These are phyloP conservation scores for Lasioglossum vierecki DNA, from an alignment of 2,888 invertebrate species.

Conservation along the genomic window DNA sequence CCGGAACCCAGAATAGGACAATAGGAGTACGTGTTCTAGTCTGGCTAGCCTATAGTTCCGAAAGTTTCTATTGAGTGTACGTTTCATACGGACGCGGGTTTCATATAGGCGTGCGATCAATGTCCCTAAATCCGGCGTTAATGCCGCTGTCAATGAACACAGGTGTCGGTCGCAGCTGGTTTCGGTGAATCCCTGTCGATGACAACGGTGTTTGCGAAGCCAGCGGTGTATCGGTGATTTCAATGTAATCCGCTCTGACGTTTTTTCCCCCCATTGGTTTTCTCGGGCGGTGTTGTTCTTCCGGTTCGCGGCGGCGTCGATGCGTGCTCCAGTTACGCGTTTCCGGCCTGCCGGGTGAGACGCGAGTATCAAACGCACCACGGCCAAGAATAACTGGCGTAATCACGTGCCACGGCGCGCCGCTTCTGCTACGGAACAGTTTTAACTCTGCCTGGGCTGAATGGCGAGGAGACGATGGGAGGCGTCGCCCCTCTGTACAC, in stretches of 20 bases:
- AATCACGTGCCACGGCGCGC: conserved; percentile 43
- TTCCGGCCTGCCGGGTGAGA: background rate
- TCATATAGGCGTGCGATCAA: background rate
- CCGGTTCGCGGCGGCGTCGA: conserved; percentile 13
- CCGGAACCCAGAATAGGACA: background rate
- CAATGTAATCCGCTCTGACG: background rate
- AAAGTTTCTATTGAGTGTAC: background rate
- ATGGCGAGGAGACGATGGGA: conserved; percentile 49
- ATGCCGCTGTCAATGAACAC: conserved; percentile 12
- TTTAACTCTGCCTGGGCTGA: conserved; percentile 63
- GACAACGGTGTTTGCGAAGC: background rate
- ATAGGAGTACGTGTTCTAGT: background rate
- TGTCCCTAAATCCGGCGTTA: conserved; percentile 8
- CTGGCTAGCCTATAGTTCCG: background rate
- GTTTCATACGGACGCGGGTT: background rate
- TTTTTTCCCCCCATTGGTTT: background rate
- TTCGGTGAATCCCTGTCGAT: background rate
- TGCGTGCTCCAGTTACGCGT: conserved; percentile 33
- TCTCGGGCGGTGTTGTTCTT: conserved; percentile 19
- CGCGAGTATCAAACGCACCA: background rate
- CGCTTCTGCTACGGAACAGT: conserved; percentile 67
- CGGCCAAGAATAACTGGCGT: conserved; percentile 68
- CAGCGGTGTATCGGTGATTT: background rate
- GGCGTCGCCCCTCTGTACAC: conserved; percentile 21
- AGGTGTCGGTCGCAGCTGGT: conserved; percentile 12